Evolutionary conservation across 2,113 vertebrate species (phyloP).

Genomic region (Austrofundulus limnaeus): DNA sequence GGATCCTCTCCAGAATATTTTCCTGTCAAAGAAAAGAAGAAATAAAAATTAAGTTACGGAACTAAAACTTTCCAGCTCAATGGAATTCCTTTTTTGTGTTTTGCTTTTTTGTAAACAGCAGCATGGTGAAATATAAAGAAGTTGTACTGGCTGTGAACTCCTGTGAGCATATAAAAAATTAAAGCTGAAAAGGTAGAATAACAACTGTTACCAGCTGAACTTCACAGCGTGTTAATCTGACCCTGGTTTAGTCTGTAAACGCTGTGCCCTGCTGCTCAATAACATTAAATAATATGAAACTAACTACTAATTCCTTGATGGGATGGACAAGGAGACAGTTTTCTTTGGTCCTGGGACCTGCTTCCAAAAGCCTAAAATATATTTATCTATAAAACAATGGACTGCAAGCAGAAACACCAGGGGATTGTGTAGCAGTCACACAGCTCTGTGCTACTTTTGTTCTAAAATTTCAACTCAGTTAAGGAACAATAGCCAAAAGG

Average conservation of each 20-base stretch:
- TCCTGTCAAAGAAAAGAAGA: conserved; percentile 78
- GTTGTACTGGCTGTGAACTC: too few species aligned
- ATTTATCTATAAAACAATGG: not conserved
- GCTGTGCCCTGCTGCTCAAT: not conserved
- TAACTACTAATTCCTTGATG: too few species aligned
- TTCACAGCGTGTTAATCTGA: conserved; percentile 47
- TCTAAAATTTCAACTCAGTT: not conserved
- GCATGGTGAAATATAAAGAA: not conserved
- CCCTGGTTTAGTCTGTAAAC: conserved; percentile 12
- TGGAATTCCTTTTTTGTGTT: too few species aligned
- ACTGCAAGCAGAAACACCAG: not conserved
- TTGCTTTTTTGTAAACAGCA: too few species aligned
- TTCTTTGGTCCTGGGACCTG: not conserved
- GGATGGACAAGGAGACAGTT: too few species aligned
- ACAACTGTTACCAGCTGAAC: conserved; percentile 48
- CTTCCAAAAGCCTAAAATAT: not conserved
- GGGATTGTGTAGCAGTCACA: not conserved
- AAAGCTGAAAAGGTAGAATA: conserved; percentile 38
- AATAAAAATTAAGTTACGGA: not conserved
- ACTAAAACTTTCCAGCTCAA: not conserved
- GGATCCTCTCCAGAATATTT: conserved; percentile 93
- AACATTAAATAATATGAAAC: too few species aligned
- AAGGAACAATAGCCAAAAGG: not conserved
- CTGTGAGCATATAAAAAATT: conserved; percentile 57
- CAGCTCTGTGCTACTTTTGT: not conserved